These are phyloP conservation scores for Echeneis naucrates DNA, from an alignment of 2,797 vertebrate species.

Conservation along the genomic window DNA sequence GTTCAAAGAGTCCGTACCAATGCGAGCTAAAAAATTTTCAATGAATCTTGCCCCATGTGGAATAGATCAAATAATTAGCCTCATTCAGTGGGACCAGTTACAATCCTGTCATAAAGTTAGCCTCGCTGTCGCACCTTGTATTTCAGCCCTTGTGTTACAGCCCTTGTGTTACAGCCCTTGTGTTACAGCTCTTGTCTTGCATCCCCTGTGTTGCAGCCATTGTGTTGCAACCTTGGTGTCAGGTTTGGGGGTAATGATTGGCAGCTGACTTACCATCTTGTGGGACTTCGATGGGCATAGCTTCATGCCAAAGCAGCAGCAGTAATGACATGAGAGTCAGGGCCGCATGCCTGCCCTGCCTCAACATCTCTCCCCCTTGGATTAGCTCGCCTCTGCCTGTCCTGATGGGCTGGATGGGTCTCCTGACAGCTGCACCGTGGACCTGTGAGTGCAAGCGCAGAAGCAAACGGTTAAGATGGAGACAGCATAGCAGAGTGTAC, in stretches of 20 bases:
- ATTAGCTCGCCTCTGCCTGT: slow-evolving; percentile 52
- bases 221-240: not conserved
- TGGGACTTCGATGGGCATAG: slow-evolving; percentile 89
- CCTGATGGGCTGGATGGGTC: slow-evolving; percentile 55
- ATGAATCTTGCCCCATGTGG: not conserved
- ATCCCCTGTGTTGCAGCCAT: too few species aligned
- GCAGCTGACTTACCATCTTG: slow-evolving; percentile 89
- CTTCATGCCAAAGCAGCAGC: slow-evolving; percentile 82
- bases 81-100: too few species aligned
- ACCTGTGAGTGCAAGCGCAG: slow-evolving; percentile 51
- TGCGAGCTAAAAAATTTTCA: not conserved
- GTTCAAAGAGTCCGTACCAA: not conserved
- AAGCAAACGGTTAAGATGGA: slow-evolving; percentile 33
- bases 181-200: too few species aligned
- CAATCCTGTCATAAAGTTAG: too few species aligned
- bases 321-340: slow-evolving; percentile 78
- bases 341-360: slow-evolving; percentile 64
- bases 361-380: slow-evolving; percentile 79
- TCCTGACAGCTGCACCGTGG: slow-evolving; percentile 29
- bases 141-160: too few species aligned
- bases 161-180: too few species aligned
- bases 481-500: not conserved
- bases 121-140: too few species aligned
- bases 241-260: slow-evolving; percentile 1
- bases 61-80: not conserved